Conservation (phyloP, 64 coral and sea anemone genomes). For the Montipora capricornis region DNA sequence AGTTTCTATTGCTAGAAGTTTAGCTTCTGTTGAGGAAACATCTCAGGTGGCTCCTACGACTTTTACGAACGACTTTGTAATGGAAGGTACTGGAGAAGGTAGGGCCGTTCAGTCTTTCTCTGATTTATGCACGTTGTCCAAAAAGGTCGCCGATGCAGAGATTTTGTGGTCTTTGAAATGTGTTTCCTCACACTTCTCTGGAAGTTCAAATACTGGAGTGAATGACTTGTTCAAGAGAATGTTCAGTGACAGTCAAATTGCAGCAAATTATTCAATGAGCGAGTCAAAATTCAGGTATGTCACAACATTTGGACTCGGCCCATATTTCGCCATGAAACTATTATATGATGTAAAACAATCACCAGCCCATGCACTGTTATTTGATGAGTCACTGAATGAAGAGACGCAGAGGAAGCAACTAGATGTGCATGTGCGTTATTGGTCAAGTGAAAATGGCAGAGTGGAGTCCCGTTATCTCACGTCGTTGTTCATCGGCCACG, state of each 20-base stretch:
- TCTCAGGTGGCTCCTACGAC: conserved; percentile 29
- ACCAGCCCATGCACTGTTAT: conserved; percentile 60
- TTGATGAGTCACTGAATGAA: conserved; percentile 78
- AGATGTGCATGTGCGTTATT: conserved; percentile 52
- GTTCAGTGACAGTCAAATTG: conserved; percentile 79
- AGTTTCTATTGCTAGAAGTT: conserved; percentile 30
- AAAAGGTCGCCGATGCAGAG: conserved; percentile 1
- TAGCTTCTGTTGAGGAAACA: conserved; percentile 23
- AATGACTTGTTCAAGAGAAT: conserved; percentile 68
- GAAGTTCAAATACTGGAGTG: conserved; percentile 66
- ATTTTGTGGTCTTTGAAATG: conserved; percentile 66
- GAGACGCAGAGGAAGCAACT: conserved; percentile 78
- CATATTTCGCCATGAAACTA: too few species aligned
- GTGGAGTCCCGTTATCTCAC: conserved; percentile 74
- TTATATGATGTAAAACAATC: too few species aligned
- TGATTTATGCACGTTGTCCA: neutral
- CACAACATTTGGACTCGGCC: too few species aligned
- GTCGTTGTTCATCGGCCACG: conserved; percentile 75
- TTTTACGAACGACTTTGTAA: neutral
- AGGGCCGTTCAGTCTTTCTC: too few species aligned
- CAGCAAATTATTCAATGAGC: conserved; percentile 56
- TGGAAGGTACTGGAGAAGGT: neutral
- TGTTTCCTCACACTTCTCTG: conserved; percentile 68
- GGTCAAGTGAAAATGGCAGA: conserved; percentile 26
- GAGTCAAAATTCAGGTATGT: too few species aligned